Base-by-base conservation (phyloP, 2,888 invertebrate species). In the Diaperis boleti region DNA sequence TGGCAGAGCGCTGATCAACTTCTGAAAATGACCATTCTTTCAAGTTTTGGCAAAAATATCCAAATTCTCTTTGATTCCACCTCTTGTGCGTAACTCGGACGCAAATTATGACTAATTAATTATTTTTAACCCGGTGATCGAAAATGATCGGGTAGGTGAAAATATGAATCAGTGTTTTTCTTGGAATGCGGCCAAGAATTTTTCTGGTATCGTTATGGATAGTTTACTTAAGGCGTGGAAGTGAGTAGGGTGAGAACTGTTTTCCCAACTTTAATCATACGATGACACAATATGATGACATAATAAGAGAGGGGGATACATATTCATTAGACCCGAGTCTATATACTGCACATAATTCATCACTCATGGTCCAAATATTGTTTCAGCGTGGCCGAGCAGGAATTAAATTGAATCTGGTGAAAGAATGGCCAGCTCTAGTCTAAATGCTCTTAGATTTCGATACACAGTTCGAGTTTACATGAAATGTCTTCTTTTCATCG, bases 111-210 rank as follows among this genome's bases (percentile, higher is more conserved):
- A 54, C 10, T 54, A 54, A 41, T 54, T 54, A 41, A 54, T 39
- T 54, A 54, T 54, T 54, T 54, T 54, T 54, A 54, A 54, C 54
- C 22, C 15, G 49, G 45, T 14, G 20, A 50, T 37, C 17, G 37
- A 35, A 3, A 11, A 13, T 42, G 41, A 54, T 54, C n/a, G 42
- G 31, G 42, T 54, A 54, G 54, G 54, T 54, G 54, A 41, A 54
- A 54, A 54, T 26, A 41, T 54, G 54, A 54, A 26, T 54, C 54
- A 54, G 13, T 41, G 17, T 54, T 52, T 52, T 39, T 52, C 29
- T 52, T 54, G 54, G 42, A 54, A 29, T 31, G 5, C 4, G 4
- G 41, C 54, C 54, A 54, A 42, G 41, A 29, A 29, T 26, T 45
- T 13, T n/a, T n/a, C n/a, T n/a, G 4, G 3, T 26, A 26, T n/a